Conservation (phyloP, 2,888 invertebrate species). For the Drosophila subsilvestris region DNA sequence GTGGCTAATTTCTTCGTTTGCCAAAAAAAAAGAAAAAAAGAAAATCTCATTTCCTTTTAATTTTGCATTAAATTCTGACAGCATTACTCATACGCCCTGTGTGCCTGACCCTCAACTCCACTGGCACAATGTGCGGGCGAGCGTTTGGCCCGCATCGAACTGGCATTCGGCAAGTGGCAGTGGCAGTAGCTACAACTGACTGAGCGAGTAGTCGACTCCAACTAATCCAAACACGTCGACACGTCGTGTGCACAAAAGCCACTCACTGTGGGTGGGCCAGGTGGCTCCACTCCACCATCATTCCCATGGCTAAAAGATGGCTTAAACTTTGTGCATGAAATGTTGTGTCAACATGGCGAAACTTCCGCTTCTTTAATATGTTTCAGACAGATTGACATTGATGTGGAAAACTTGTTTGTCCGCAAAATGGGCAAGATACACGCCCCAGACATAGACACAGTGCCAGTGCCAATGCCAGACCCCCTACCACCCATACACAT, state of each 20-base stretch:
- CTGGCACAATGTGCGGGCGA: neutral
- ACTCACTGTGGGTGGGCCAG: constrained; percentile 39
- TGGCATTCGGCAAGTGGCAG: constrained; percentile 14
- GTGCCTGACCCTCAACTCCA: constrained; percentile 1
- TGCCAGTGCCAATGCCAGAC: neutral
- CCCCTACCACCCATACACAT: constrained; percentile 25
- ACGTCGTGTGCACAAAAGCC: constrained; percentile 60
- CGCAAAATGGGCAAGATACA: constrained; percentile 63
- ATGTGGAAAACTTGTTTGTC: constrained; percentile 78
- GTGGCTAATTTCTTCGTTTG: constrained; percentile 27
- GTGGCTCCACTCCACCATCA: neutral
- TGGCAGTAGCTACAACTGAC: constrained; percentile 23
- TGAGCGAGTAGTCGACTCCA: constrained; percentile 35
- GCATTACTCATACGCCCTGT: constrained; percentile 39
- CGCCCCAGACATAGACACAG: constrained; percentile 5
- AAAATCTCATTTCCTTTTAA: constrained; percentile 54
- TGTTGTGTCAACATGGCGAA: constrained; percentile 79
- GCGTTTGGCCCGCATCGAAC: constrained; percentile 19
- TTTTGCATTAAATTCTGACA: constrained; percentile 46
- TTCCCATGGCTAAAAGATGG: constrained; percentile 15
- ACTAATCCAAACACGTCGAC: constrained; percentile 67
- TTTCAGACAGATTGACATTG: constrained; percentile 82
- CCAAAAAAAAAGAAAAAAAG: neutral
- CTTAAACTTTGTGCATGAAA: constrained; percentile 72
- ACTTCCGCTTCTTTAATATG: constrained; percentile 80